Evolutionary conservation across 2,888 invertebrate species (phyloP).

Genomic region (Protodeltote pygarga): DNA sequence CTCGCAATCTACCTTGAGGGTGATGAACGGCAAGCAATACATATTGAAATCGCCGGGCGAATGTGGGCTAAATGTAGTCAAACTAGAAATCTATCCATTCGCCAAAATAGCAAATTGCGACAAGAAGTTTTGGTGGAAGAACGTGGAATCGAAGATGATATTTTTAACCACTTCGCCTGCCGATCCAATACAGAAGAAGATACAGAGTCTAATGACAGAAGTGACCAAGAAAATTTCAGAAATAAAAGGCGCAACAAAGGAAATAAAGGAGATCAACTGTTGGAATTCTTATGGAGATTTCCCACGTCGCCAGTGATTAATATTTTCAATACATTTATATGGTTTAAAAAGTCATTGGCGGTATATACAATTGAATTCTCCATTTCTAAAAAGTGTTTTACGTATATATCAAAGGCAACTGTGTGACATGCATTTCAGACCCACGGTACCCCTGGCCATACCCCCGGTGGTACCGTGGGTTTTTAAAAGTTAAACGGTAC

Average conservation of each 20-base stretch:
- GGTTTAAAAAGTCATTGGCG: conserved; percentile 1
- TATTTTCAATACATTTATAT: conserved; percentile 20
- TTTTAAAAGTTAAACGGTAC: no score
- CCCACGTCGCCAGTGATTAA: conserved; percentile 42
- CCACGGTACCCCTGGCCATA: no score
- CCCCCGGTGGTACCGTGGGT: no score
- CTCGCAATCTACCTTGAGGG: conserved; percentile 47
- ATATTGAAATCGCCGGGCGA: conserved; percentile 41
- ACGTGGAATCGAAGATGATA: conserved; percentile 10
- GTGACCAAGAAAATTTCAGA: no score
- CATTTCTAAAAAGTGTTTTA: conserved; percentile 11
- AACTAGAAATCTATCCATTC: conserved; percentile 33
- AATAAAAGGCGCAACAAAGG: conserved; percentile 5
- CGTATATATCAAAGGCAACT: conserved; percentile 15
- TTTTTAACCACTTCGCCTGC: conserved; percentile 13
- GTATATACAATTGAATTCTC: conserved; percentile 21
- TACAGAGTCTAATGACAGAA: conserved; percentile 4
- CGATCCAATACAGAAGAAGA: neutral
- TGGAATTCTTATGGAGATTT: conserved; percentile 41
- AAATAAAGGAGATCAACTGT: conserved; percentile 24
- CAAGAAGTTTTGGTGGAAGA: conserved; percentile 16
- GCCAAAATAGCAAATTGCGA: conserved; percentile 1
- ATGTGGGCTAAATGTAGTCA: conserved; percentile 36
- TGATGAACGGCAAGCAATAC: conserved; percentile 37
- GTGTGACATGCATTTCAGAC: conserved; percentile 1